Base-by-base conservation (phyloP, 1,140 invertebrate species). In the Euwallacea fornicatus region DNA sequence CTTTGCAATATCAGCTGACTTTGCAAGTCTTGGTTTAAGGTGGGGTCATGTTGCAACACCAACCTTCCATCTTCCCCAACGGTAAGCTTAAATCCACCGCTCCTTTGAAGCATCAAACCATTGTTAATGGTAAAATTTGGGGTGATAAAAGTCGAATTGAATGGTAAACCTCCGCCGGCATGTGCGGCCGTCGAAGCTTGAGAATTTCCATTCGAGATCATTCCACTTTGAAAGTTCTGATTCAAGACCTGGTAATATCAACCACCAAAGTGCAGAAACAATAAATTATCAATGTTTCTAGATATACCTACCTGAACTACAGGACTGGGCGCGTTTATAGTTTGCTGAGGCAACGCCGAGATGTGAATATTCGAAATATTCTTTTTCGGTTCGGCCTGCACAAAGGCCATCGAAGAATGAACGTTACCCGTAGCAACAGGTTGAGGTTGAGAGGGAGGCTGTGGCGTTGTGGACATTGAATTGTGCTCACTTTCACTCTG, bases 51-150 rank as follows among this genome's bases (percentile, higher is more conserved):
- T 58, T 82, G 81, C 10, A 82, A 67, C 7, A 82, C 75, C 21
- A 82, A 71, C 11, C 81, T 63, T 6, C 81, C 81, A 71, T 82
- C 81, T 69, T 82, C 81, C 0, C 80, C 78, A 16, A 82, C 70
- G 0, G 81, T 77, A 46, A 82, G 71, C 62, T 81, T 81, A 60
- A 81, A 81, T 33, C 81, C 81, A 13, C 73, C 75, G 41, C 73
- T 75, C 47, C 76, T 74, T 67, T 78, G 79, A 46, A 78, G 70
- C 79, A 82, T 80, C 42, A 80, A 71, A 42, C 81, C 79, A 50
- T 81, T 82, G 59, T 80, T 81, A 15, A 81, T 80, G n/a, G 80
- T 81, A 54, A 81, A 80, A 70, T 81, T 82, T 4, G 78, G 78
- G 3, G 81, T 72, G 44, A 82, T 77, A 66, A 80, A 80, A 8